phyloP scores from a whole-genome alignment of 2,113 vertebrate genomes.

The Lagopus muta region DNA sequence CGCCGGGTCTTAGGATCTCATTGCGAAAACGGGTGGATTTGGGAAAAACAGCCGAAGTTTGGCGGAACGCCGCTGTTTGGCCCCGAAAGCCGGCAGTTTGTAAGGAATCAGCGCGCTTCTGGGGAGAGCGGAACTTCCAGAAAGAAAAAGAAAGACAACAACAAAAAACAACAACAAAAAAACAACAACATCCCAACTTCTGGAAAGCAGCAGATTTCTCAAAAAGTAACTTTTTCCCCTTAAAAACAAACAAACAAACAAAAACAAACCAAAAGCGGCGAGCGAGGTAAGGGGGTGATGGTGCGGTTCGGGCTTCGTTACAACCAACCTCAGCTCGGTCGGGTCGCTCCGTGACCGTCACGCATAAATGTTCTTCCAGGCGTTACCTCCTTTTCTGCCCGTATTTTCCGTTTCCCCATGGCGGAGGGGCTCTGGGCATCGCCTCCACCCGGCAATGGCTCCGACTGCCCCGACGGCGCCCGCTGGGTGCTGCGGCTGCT shows the following conservation, averaged over 20 bases:
- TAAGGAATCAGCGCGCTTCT: background rate
- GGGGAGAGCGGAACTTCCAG: background rate
- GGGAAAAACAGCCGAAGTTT: background rate
- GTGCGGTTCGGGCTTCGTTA: background rate
- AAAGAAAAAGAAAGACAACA: background rate
- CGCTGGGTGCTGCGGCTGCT: background rate
- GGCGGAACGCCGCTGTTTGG: too few species aligned
- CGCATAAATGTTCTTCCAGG: too few species aligned
- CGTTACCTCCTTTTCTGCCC: background rate
- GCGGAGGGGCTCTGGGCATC: background rate
- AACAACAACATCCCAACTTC: background rate
- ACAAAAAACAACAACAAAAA: background rate
- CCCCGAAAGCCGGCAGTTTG: background rate
- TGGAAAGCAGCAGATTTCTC: background rate
- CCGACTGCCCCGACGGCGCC: background rate
- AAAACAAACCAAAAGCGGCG: background rate
- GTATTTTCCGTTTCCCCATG: background rate
- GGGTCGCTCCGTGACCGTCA: too few species aligned
- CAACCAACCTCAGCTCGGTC: too few species aligned
- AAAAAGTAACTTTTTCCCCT: background rate
- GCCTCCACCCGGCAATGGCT: background rate
- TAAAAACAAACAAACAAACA: too few species aligned
- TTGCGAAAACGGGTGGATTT: background rate
- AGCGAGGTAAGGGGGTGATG: background rate
- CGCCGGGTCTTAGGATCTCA: too few species aligned